A percentile compares a stretch with the other conserved stretches of the same genome.
phyloP scores from a whole-genome alignment of 2,888 invertebrate genomes.

The Cheilosia soror region DNA sequence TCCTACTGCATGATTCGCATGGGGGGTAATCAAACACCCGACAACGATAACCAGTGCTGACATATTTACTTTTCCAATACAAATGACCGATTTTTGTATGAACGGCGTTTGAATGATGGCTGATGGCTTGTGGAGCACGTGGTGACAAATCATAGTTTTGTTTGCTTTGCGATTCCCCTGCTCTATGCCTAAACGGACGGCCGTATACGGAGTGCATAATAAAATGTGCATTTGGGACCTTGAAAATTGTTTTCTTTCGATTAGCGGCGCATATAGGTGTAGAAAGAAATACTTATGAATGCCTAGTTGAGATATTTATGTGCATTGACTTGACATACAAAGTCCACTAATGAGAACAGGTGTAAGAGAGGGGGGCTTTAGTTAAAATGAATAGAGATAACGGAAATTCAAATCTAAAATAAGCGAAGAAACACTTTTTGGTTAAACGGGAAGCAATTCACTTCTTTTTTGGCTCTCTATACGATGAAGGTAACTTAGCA shows the following conservation, averaged over 20 bases:
- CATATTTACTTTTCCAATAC: slow-evolving; percentile 68
- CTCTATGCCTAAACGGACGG: background rate
- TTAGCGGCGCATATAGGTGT: slow-evolving; percentile 14
- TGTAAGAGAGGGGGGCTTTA: background rate
- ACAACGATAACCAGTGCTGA: slow-evolving; percentile 3
- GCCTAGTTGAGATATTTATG: slow-evolving; percentile 19
- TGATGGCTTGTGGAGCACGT: slow-evolving; percentile 38
- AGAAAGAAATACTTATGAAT: slow-evolving; percentile 28
- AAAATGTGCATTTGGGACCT: slow-evolving; percentile 30
- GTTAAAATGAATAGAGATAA: background rate
- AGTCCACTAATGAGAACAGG: background rate
- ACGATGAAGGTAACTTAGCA: background rate
- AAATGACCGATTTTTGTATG: slow-evolving; percentile 57
- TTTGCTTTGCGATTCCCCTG: slow-evolving; percentile 43
- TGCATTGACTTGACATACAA: slow-evolving; percentile 15
- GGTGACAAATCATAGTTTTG: slow-evolving; percentile 43
- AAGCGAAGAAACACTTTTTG: background rate
- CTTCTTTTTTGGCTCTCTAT: too few relatives aligned
- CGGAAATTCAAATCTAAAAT: background rate
- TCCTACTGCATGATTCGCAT: slow-evolving; percentile 53
- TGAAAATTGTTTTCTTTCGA: slow-evolving; percentile 53
- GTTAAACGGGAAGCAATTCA: too few relatives aligned
- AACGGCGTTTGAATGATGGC: slow-evolving; percentile 21
- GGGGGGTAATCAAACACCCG: slow-evolving; percentile 48
- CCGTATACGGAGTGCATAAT: background rate